A percentile compares a stretch with the other conserved stretches of the same genome.
These are phyloP conservation scores for Drosophila rubida DNA, from an alignment of 2,888 invertebrate species.

Conservation along the genomic window DNA sequence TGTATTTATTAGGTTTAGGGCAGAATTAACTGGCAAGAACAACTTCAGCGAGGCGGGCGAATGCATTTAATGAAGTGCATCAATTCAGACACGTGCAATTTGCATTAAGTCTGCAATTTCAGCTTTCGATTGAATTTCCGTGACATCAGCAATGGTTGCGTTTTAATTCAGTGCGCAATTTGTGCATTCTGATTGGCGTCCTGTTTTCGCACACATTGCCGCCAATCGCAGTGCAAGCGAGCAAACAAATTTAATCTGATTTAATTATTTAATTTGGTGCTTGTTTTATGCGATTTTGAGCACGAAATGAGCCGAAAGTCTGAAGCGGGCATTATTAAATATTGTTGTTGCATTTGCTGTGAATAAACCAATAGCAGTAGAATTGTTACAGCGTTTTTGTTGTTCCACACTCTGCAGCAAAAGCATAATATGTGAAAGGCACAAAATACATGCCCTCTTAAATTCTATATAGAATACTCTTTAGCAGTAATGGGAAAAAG, in stretches of 20 bases:
- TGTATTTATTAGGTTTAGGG: too few species aligned
- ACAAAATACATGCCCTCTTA: too few species aligned
- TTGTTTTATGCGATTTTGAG: conserved; percentile 50
- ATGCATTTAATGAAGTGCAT: conserved; percentile 57
- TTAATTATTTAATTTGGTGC: conserved; percentile 74
- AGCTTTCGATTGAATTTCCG: conserved; percentile 64
- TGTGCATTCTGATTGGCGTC: conserved; percentile 68
- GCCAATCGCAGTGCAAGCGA: conserved; percentile 23
- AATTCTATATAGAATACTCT: too few species aligned
- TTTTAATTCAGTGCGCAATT: conserved; percentile 75
- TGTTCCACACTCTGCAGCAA: too few species aligned
- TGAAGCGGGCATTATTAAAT: conserved; percentile 52
- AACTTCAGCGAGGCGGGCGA: conserved; percentile 5
- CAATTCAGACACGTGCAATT: conserved; percentile 37
- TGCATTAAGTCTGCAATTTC: conserved; percentile 52
- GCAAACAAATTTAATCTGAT: conserved; percentile 63
- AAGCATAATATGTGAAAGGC: too few species aligned
- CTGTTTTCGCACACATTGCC: not conserved
- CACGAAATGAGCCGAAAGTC: conserved; percentile 38
- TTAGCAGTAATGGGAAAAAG: too few species aligned
- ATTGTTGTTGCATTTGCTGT: conserved; percentile 31
- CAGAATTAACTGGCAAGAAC: conserved; percentile 3
- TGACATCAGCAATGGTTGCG: conserved; percentile 28
- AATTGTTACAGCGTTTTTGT: conserved; percentile 19
- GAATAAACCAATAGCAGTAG: conserved; percentile 59